phyloP scores from a whole-genome alignment of 2,888 invertebrate species.

The Spilosoma lubricipeda region DNA sequence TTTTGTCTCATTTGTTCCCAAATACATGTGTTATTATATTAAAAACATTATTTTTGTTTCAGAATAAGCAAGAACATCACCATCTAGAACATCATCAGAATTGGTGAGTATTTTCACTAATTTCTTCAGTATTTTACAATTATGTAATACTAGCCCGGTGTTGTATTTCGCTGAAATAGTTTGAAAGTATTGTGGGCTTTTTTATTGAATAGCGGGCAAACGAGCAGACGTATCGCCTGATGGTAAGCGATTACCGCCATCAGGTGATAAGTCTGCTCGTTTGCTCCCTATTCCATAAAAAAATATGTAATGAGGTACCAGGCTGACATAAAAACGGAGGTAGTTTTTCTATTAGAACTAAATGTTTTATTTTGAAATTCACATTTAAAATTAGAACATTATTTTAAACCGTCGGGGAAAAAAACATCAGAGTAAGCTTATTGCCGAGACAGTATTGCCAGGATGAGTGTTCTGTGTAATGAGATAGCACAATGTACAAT shows the following conservation, averaged over 20 bases:
- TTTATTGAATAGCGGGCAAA: no score
- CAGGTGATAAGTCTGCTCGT: no score
- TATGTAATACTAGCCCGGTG: neutral
- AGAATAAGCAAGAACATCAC: constrained; percentile 11
- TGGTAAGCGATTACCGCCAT: no score
- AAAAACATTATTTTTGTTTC: constrained; percentile 12
- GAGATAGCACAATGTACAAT: constrained; percentile 35
- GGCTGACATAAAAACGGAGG: neutral
- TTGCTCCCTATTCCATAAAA: neutral
- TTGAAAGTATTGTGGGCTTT: no score
- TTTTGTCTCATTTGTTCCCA: neutral
- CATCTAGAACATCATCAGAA: neutral
- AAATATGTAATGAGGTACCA: neutral
- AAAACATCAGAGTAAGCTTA: neutral
- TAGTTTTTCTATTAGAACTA: neutral
- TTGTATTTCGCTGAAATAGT: neutral
- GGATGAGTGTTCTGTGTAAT: constrained; percentile 42
- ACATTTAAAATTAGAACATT: neutral
- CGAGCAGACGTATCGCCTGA: no score
- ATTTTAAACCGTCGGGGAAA: neutral
- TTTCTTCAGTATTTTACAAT: neutral
- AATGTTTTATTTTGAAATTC: neutral
- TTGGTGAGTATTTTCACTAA: constrained; percentile 18
- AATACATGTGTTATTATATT: neutral
- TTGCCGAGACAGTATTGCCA: constrained; percentile 3